Evolutionary conservation across 2,888 invertebrate genomes (phyloP).

Genomic region (Lasioglossum zephyrum): DNA sequence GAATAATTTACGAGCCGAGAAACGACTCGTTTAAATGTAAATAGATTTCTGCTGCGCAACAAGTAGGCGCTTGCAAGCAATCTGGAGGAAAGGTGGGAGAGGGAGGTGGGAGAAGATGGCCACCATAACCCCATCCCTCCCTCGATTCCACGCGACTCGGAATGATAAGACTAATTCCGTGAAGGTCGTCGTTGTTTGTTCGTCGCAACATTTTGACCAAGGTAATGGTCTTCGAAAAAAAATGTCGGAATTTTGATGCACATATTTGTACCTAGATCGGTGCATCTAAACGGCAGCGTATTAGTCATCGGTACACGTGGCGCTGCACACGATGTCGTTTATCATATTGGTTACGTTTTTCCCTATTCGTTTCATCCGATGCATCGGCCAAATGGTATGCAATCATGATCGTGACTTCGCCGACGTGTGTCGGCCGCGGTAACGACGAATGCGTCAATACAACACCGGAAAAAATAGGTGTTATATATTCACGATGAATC

Average conservation of each 20-base stretch:
- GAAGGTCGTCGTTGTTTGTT: neutral
- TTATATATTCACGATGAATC: neutral
- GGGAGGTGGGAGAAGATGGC: neutral
- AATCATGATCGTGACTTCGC: conserved; percentile 24
- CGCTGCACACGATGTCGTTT: neutral
- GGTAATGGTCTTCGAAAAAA: neutral
- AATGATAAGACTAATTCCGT: neutral
- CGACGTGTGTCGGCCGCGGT: neutral
- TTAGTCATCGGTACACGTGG: neutral
- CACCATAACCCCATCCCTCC: neutral
- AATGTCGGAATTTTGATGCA: neutral
- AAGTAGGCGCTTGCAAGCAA: neutral
- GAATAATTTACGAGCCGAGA: neutral
- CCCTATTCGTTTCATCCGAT: neutral
- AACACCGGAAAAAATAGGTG: neutral
- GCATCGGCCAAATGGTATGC: neutral
- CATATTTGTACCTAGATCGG: neutral
- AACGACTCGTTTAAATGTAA: neutral
- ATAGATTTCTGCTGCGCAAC: neutral
- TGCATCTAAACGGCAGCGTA: neutral
- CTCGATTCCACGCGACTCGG: neutral
- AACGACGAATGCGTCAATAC: too few relatives aligned
- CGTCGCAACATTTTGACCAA: neutral
- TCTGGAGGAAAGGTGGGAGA: neutral
- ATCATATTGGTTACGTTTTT: neutral